Percentiles rank a stretch among this genome's conserved stretches.
Evolutionary conservation across 2,888 invertebrate genomes (phyloP).

Genomic region (Phalera bucephala): DNA sequence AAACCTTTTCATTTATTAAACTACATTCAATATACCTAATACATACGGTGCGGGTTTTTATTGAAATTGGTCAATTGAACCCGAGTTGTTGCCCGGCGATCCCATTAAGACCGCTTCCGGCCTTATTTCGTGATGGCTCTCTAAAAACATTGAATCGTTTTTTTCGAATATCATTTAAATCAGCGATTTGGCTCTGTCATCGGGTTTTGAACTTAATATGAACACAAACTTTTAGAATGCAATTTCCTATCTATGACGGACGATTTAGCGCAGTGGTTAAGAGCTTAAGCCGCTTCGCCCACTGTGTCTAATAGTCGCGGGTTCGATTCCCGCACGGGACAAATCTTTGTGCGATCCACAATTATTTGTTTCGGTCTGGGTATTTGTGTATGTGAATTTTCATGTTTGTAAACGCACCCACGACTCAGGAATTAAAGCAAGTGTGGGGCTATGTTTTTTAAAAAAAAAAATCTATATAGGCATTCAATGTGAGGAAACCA

Average conservation of each 20-base stretch:
- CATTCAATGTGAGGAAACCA: slow-evolving; percentile 34
- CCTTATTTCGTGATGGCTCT: slow-evolving; percentile 14
- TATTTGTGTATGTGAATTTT: too few species aligned
- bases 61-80: slow-evolving; percentile 7
- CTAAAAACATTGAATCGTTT: slow-evolving; percentile 16
- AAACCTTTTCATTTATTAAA: too few species aligned
- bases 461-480: too few species aligned
- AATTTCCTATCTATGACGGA: slow-evolving; percentile 32
- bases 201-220: slow-evolving; percentile 16
- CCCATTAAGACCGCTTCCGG: slow-evolving; percentile 10
- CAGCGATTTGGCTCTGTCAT: slow-evolving; percentile 17
- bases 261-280: too few species aligned
- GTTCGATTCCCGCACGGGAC: too few species aligned
- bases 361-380: too few species aligned
- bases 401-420: too few species aligned
- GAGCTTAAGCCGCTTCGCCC: too few species aligned
- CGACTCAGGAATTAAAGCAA: too few species aligned
- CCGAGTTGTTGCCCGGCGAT: slow-evolving; percentile 4
- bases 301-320: too few species aligned
- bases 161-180: slow-evolving; percentile 12
- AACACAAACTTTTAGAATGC: slow-evolving; percentile 34
- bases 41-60: slow-evolving; percentile 1
- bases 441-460: too few species aligned
- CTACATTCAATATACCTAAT: neutral
- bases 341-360: too few species aligned